Conservation (phyloP, 2,113 vertebrate genomes). For the Sigmodon hispidus region DNA sequence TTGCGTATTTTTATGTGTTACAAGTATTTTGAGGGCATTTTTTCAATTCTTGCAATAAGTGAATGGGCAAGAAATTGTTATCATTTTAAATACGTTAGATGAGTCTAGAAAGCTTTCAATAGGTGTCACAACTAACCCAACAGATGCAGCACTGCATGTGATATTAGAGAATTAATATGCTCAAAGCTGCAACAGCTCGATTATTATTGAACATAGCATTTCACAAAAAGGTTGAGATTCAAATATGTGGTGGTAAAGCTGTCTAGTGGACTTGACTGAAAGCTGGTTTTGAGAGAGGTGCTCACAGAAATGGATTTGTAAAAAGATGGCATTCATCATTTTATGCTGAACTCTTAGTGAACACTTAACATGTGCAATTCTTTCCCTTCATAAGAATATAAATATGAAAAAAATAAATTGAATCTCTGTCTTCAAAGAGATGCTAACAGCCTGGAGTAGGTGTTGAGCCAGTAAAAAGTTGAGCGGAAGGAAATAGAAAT, state of each 20-base stretch:
- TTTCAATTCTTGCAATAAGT: slow-evolving; percentile 26
- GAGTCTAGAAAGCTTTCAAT: slow-evolving; percentile 11
- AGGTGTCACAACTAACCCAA: background rate
- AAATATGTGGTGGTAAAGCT: background rate
- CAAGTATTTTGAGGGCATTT: slow-evolving; percentile 10
- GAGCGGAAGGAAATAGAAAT: background rate
- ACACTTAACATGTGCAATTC: background rate
- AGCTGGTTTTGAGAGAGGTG: background rate
- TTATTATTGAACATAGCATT: background rate
- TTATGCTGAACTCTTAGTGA: background rate
- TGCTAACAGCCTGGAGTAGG: background rate
- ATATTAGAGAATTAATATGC: background rate
- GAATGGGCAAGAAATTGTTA: background rate
- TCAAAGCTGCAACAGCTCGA: background rate
- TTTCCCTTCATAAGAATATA: background rate
- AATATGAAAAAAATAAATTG: background rate
- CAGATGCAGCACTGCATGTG: background rate
- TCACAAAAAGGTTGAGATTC: background rate
- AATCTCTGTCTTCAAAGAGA: background rate
- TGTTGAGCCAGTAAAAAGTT: background rate
- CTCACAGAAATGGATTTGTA: background rate
- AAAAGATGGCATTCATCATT: background rate
- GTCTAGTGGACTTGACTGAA: background rate
- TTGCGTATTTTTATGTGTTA: background rate
- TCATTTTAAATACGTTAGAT: background rate